Evolutionary conservation across 2,797 vertebrate species (phyloP).

Genomic region (Telmatherina bonti): DNA sequence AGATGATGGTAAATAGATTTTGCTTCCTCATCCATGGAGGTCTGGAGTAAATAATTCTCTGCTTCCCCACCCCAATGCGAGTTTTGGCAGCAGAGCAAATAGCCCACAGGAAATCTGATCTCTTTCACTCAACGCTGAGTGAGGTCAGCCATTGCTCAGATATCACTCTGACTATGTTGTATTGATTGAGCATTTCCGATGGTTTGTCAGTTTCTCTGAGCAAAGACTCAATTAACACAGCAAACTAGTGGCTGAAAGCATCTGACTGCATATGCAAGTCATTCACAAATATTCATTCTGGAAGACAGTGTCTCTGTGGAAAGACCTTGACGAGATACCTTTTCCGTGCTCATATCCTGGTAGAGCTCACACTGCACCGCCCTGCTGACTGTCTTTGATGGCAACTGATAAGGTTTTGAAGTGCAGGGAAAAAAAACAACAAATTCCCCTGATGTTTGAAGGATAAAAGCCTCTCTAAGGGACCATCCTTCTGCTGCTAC

Average conservation of each 20-base stretch:
- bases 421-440: conserved; percentile 46
- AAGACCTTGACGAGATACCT: conserved; percentile 20
- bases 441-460: conserved; percentile 33
- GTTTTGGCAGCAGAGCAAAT: conserved; percentile 56
- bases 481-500: conserved; percentile 16
- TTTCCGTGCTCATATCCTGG: conserved; percentile 31
- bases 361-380: conserved; percentile 32
- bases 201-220: conserved; percentile 48
- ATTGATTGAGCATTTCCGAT: conserved; percentile 71
- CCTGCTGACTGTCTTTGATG: conserved; percentile 68
- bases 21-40: conserved; percentile 48
- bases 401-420: conserved; percentile 67
- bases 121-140: conserved; percentile 56
- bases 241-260: conserved; percentile 11
- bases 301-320: conserved; percentile 18
- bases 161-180: conserved; percentile 60
- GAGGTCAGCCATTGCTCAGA: conserved; percentile 70
- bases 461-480: conserved; percentile 65
- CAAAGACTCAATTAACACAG: conserved; percentile 58
- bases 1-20: conserved; percentile 73
- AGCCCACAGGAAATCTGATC: conserved; percentile 71
- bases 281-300: conserved; percentile 23
- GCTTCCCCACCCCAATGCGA: conserved; percentile 26
- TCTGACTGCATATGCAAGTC: conserved; percentile 8
- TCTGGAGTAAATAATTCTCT: conserved; percentile 66